Base-by-base conservation (phyloP, 92 coral and sea anemone genomes). In the Zoanthus solanderi region DNA sequence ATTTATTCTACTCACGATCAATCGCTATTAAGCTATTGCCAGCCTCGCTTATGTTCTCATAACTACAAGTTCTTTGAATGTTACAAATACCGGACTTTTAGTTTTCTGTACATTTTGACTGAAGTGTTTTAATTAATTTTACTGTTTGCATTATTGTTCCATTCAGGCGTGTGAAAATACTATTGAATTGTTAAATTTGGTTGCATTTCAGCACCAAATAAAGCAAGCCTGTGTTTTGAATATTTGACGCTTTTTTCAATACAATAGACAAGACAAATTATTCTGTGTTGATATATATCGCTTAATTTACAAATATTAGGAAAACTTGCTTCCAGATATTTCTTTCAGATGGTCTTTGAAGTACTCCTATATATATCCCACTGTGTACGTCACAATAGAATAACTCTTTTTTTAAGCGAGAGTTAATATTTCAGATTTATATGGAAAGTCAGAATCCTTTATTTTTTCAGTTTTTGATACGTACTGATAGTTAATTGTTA, bases 41-140 rank as follows among this genome's bases (percentile, higher is more conserved):
- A 30, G 53, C n/a, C 65, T 31, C 52, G 8, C 52, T 42, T 67
- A 12, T 61, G 28, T 28, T n/a, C 44, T 79, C 30, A 16, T 32
- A 80, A 65, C 63, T 37, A 61, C 2, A 74, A 81, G 85, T 81
- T 65, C 84, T 7, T 45, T 13, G 66, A 29, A 81, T 81, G 18
- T 4, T 50, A 65, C 31, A 18, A 71, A 65, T 81, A 65, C 85
- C 85, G 28, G 50, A 34, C 17, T 66, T 67, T 48, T 48, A 53
- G 53, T 52, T 77, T 54, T 76, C 42, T 16, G 37, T 47, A 8
- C 4, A n/a, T 79, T 2, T 34, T 65, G 28, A 23, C 72, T 23
- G 13, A 14, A 67, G 1, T 23, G 4, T 67, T 23, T 6, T 14
- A 18, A 67, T 18, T 23, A 9, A 6, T 30, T 14, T 58, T 58